Evolutionary conservation across 2,888 invertebrate species (phyloP), one percentile per base, ranked within the genome.

Genomic region (Melipona bicolor): DNA sequence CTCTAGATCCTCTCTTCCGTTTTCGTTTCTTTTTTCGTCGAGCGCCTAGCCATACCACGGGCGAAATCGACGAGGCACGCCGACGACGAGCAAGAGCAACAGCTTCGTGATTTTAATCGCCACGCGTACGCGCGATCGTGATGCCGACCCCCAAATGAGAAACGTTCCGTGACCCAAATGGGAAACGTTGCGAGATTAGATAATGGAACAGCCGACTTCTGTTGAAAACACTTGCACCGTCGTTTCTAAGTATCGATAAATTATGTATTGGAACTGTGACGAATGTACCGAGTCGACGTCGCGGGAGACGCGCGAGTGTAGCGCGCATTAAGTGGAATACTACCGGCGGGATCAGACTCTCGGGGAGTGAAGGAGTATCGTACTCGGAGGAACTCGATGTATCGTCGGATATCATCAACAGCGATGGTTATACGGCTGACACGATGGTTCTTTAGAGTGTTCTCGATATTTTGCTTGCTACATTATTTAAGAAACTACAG

Each of bases 1-100:
- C 91, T 91, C 91, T 84, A 90, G 90, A 91, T 89, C 90, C 83
- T 69, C 83, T 88, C 84, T 86, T 86, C 86, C 85, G 81, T 87
- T 85, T 82, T 87, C 81, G 79, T 82, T 81, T 78, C 79, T 89
- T 84, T 89, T 85, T 83, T 76, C 56, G 21, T 56, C 62, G 36
- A 24, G 69, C 56, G 61, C n/a, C 61, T 36, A 17, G 21, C 36
- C n/a, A 6, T 0, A 4, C 43, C 62, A 36, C 65, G 32, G 61
- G 52, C 68, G 72, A 43, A 85, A 85, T 83, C 82, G 69, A 69
- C 85, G 54, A 72, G 43, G 11, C 43, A 11, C 43, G 43, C 43
- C 43, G 43, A 43, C 43, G 9, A 43, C 9, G 9, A 43, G 69
- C 61, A 50, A 56, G 56, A 43, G 27, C 61, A 64, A 72, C 59